phyloP scores from a whole-genome alignment of 2,113 vertebrate species.

The Chitala chitala region DNA sequence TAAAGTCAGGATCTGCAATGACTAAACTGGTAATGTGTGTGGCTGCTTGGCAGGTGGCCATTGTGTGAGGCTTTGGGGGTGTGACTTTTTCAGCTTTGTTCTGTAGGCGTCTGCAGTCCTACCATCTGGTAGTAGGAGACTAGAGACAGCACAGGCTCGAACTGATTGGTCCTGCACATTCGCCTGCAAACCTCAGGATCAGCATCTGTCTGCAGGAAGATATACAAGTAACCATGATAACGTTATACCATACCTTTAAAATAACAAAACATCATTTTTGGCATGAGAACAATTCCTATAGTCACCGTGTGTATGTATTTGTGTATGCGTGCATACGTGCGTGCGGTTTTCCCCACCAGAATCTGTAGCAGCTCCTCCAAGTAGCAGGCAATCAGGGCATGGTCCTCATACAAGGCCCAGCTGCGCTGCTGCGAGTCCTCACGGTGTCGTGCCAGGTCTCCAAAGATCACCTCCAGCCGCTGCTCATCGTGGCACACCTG shows the following conservation, averaged over 20 bases:
- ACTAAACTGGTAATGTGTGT: too few species aligned
- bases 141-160: slow-evolving; percentile 82
- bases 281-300: too few species aligned
- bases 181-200: slow-evolving; percentile 95
- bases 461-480: slow-evolving; percentile 91
- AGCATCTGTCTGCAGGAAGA: slow-evolving; percentile 80
- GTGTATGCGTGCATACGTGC: background rate
- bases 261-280: too few species aligned
- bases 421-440: slow-evolving; percentile 95
- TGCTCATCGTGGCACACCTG: slow-evolving; percentile 94
- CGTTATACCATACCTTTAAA: background rate
- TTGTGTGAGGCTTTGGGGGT: background rate
- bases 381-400: slow-evolving; percentile 64
- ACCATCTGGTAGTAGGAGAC: slow-evolving; percentile 98
- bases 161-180: slow-evolving; percentile 87
- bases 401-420: slow-evolving; percentile 71
- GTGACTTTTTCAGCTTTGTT: background rate
- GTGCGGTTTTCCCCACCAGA: slow-evolving; percentile 64
- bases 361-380: slow-evolving; percentile 79
- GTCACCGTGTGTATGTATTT: too few species aligned
- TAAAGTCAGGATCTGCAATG: too few species aligned
- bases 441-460: slow-evolving; percentile 80
- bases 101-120: slow-evolving; percentile 31
- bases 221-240: background rate
- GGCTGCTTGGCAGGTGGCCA: background rate